Conservation (phyloP, 2,797 vertebrate species). For the Eutrigla gurnardus region DNA sequence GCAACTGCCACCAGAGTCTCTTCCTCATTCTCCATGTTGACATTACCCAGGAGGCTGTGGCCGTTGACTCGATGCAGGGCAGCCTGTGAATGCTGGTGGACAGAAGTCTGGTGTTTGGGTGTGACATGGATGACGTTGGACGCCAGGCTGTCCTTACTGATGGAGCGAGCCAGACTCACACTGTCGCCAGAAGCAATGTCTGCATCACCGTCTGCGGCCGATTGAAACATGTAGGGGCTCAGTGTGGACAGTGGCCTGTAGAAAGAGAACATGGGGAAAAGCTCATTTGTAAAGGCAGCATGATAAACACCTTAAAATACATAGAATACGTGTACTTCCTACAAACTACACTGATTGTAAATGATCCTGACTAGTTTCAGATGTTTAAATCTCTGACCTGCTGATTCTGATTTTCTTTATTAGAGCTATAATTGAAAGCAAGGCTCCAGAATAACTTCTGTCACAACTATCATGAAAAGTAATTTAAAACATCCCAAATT, state of each 20-base stretch:
- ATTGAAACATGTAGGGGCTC: constrained; percentile 89
- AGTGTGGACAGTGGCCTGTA: constrained; percentile 93
- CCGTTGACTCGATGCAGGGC: constrained; percentile 78
- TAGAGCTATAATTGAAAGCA: too few species aligned
- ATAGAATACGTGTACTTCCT: neutral
- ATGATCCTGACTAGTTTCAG: too few species aligned
- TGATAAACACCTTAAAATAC: neutral
- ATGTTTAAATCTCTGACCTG: too few species aligned
- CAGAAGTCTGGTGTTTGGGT: constrained; percentile 89
- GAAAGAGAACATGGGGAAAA: neutral
- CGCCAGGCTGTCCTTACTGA: constrained; percentile 97
- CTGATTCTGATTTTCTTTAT: too few species aligned
- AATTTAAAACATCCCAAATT: too few species aligned
- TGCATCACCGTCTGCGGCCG: constrained; percentile 87
- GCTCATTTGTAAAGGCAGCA: neutral
- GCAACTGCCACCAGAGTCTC: constrained; percentile 83
- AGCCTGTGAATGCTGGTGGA: constrained; percentile 65
- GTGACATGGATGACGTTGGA: constrained; percentile 87
- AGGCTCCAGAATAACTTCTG: too few species aligned
- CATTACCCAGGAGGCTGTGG: constrained; percentile 86
- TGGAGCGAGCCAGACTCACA: constrained; percentile 94
- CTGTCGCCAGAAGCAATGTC: constrained; percentile 87
- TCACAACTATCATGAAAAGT: too few species aligned
- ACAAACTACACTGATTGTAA: neutral
- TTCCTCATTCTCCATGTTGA: constrained; percentile 89